These are phyloP conservation scores for Amphipyra berbera DNA, from an alignment of 2,888 invertebrate genomes.

Conservation along the genomic window DNA sequence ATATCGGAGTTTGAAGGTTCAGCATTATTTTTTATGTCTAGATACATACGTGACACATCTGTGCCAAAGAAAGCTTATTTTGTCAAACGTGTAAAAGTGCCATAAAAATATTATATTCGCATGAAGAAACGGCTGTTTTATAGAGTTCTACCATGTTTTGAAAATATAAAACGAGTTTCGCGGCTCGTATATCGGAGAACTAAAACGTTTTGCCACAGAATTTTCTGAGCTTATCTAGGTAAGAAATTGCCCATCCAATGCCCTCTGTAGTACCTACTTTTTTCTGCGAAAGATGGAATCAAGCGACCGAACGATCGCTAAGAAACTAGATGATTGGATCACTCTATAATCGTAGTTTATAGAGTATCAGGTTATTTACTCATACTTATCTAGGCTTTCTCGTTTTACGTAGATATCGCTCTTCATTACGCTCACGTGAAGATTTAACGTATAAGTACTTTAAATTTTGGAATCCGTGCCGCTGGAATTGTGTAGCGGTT, in stretches of 20 bases:
- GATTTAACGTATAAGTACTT: no score
- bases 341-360: no score
- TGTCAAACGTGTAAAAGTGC: conserved; percentile 46
- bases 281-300: conserved; percentile 1
- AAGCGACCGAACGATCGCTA: background rate
- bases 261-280: background rate
- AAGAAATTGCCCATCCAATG: conserved; percentile 1
- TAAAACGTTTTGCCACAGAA: background rate
- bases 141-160: conserved; percentile 25
- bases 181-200: background rate
- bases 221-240: conserved; percentile 12
- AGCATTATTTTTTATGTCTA: conserved; percentile 60
- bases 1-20: conserved; percentile 49
- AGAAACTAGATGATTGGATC: background rate
- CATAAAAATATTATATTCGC: conserved; percentile 43
- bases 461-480: no score
- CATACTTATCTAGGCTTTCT: no score
- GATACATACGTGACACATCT: conserved; percentile 55
- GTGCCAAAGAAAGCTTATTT: conserved; percentile 47
- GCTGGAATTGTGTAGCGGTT: no score
- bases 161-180: conserved; percentile 14
- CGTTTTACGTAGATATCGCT: no score
- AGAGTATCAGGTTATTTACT: no score
- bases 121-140: conserved; percentile 40
- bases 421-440: no score